Percentiles rank a stretch among this genome's conserved stretches.
Conservation (phyloP, 2,113 vertebrate species). For the Monopterus albus region DNA sequence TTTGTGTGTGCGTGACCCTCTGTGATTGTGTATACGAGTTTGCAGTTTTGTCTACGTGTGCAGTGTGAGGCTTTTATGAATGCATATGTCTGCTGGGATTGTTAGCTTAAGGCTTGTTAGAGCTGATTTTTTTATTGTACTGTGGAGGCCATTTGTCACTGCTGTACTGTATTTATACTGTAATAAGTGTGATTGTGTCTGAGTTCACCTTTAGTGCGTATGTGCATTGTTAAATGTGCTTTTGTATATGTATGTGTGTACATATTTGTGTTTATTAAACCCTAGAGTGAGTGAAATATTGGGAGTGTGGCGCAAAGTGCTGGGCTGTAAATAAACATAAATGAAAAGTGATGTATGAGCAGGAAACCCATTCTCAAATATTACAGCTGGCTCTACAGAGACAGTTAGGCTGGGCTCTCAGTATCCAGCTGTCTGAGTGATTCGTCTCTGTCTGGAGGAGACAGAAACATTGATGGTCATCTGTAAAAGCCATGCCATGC, state of each 20-base stretch:
- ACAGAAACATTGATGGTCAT: constrained; percentile 45
- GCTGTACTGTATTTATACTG: constrained; percentile 66
- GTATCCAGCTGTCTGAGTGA: constrained; percentile 35
- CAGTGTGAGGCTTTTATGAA: constrained; percentile 36
- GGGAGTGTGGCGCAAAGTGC: constrained; percentile 35
- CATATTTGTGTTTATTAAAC: constrained; percentile 61
- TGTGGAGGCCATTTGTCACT: constrained; percentile 66
- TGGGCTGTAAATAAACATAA: constrained; percentile 58
- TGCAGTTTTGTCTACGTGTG: constrained; percentile 10
- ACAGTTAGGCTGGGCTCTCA: constrained; percentile 25
- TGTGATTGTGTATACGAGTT: constrained; percentile 20
- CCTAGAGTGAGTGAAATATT: constrained; percentile 49
- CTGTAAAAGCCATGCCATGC: constrained; percentile 25
- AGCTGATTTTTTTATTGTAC: constrained; percentile 55
- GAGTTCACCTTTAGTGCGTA: constrained; percentile 17
- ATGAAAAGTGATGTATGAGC: constrained; percentile 57
- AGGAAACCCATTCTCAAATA: constrained; percentile 41
- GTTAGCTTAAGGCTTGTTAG: constrained; percentile 60
- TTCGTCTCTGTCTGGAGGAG: constrained; percentile 43
- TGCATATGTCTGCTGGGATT: constrained; percentile 36
- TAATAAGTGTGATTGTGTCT: constrained; percentile 50
- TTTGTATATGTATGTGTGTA: constrained; percentile 23
- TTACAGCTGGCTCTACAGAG: constrained; percentile 39
- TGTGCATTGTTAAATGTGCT: constrained; percentile 4
- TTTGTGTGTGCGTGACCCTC: background rate